A percentile compares a stretch with the other conserved stretches of the same genome.
These are phyloP conservation scores for Hylaea fasciaria DNA, from an alignment of 2,888 invertebrate genomes.

Conservation along the genomic window DNA sequence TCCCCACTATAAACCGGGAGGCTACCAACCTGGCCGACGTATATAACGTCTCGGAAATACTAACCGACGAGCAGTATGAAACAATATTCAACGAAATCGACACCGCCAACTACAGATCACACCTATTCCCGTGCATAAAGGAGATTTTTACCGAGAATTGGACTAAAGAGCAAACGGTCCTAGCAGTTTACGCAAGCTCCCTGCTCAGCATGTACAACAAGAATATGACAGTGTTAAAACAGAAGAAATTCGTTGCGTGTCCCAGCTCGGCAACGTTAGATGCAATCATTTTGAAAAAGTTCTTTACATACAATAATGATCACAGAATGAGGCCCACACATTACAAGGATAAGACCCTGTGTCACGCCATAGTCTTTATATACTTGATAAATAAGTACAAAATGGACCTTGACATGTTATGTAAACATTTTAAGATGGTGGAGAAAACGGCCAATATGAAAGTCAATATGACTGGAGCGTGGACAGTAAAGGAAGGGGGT, in stretches of 20 bases:
- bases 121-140: slow-evolving; percentile 46
- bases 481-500: slow-evolving; percentile 11
- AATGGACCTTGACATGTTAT: slow-evolving; percentile 62
- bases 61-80: slow-evolving; percentile 70
- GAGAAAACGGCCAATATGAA: slow-evolving; percentile 57
- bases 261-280: slow-evolving; percentile 63
- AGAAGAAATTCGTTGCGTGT: slow-evolving; percentile 61
- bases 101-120: slow-evolving; percentile 53
- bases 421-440: slow-evolving; percentile 60
- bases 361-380: slow-evolving; percentile 69
- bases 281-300: slow-evolving; percentile 61
- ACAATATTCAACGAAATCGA: slow-evolving; percentile 64
- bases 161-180: slow-evolving; percentile 37
- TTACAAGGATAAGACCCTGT: slow-evolving; percentile 70
- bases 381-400: slow-evolving; percentile 69
- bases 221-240: slow-evolving; percentile 54
- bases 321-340: slow-evolving; percentile 59
- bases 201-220: slow-evolving; percentile 56
- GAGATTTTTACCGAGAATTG: slow-evolving; percentile 6
- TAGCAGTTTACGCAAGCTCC: slow-evolving; percentile 65
- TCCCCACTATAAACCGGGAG: slow-evolving; percentile 79
- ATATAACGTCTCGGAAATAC: slow-evolving; percentile 73
- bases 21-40: slow-evolving; percentile 75
- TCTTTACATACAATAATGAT: slow-evolving; percentile 53
- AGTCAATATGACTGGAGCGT: slow-evolving; percentile 62